phyloP scores from a whole-genome alignment of 2,113 vertebrate species.

The Phylloscopus trochilus region DNA sequence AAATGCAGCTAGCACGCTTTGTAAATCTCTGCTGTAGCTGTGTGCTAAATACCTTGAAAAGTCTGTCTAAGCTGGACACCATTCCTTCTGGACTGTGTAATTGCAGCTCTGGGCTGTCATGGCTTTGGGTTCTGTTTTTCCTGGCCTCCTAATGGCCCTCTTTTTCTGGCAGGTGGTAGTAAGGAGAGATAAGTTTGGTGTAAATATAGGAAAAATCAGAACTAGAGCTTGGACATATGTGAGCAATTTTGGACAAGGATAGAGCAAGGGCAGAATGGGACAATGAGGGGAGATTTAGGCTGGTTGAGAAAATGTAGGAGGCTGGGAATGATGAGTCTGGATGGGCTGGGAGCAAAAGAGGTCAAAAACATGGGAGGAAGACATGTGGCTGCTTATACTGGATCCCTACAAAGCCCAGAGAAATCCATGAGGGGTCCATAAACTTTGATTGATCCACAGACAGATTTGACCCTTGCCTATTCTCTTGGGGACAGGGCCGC shows the following conservation, averaged over 20 bases:
- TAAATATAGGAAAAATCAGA: neutral
- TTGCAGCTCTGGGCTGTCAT: neutral
- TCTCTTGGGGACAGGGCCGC: neutral
- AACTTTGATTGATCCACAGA: neutral
- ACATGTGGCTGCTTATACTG: accelerated
- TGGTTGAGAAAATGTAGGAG: neutral
- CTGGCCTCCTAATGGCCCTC: neutral
- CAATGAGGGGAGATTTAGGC: neutral
- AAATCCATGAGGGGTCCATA: neutral
- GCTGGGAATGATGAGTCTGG: neutral
- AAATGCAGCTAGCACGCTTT: neutral
- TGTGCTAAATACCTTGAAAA: constrained; percentile 11
- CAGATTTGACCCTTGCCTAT: neutral
- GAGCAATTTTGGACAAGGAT: neutral
- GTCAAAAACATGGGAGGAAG: neutral
- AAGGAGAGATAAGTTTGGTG: neutral
- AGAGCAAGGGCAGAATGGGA: neutral
- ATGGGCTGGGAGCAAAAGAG: neutral
- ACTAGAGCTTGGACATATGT: accelerated
- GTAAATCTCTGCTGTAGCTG: neutral
- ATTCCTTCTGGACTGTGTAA: neutral
- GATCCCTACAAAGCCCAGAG: neutral
- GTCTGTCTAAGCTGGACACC: neutral
- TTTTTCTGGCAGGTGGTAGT: neutral
- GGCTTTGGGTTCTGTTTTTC: neutral